phyloP scores from a whole-genome alignment of 1,140 invertebrate species.

The Drosophila carrolli region DNA sequence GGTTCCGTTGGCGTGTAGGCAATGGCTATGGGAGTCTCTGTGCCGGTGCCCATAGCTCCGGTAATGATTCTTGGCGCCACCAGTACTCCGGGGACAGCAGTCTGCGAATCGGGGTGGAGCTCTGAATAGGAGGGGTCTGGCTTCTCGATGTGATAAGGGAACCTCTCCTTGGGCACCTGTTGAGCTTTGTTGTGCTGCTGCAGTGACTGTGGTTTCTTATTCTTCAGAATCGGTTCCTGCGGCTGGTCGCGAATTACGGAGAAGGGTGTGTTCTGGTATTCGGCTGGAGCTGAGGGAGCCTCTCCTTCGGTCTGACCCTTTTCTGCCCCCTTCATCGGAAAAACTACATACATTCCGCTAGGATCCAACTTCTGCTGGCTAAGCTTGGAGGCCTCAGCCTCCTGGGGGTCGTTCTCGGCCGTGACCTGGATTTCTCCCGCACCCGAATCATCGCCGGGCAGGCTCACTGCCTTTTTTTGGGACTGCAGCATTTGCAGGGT shows the following conservation, averaged over 20 bases:
- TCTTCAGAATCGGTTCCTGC: conserved; percentile 85
- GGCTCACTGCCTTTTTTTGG: conserved; percentile 72
- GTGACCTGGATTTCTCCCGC: conserved; percentile 75
- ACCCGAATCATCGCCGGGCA: conserved; percentile 66
- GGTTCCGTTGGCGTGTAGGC: conserved; percentile 86
- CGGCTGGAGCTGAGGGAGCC: conserved; percentile 52
- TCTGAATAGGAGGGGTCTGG: conserved; percentile 82
- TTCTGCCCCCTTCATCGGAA: conserved; percentile 85
- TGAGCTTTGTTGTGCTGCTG: conserved; percentile 69
- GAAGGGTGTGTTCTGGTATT: conserved; percentile 82
- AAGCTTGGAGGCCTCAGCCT: conserved; percentile 40
- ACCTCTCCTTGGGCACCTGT: conserved; percentile 85
- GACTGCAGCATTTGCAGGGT: conserved; percentile 89
- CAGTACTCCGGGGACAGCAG: conserved; percentile 53
- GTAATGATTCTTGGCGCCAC: conserved; percentile 73
- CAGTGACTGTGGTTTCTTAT: conserved; percentile 79
- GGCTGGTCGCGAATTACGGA: conserved; percentile 85
- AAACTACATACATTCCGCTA: conserved; percentile 87
- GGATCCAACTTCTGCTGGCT: conserved; percentile 45
- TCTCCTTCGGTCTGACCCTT: conserved; percentile 42
- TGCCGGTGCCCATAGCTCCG: conserved; percentile 67
- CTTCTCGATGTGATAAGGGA: conserved; percentile 87
- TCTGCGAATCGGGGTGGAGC: conserved; percentile 38
- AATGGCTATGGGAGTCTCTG: conserved; percentile 86
- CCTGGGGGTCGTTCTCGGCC: conserved; percentile 81